Base-by-base conservation (phyloP, 2,797 vertebrate genomes). In the Rhabdophis nuchalis region DNA sequence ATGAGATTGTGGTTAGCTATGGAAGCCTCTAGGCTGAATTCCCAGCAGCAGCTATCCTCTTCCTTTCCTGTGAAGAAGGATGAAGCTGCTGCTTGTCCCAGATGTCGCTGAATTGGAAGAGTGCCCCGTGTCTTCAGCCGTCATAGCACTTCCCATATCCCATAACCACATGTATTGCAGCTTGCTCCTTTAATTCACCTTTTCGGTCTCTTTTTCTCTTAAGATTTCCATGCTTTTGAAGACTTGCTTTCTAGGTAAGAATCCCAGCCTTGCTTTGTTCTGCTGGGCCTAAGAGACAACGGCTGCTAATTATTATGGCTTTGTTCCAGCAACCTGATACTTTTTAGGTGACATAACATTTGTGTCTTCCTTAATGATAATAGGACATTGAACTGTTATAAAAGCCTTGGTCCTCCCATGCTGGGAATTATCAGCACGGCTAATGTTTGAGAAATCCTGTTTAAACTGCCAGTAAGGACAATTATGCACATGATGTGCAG, bases 1-100 rank as follows among this genome's bases (percentile, higher is more conserved):
- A 90, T 90, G 88, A 29, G 16, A 41, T 90, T 93, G 93, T 82
- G 90, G 90, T 61, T 90, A 68, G 27, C 57, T 82, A 32, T 60
- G 57, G 85, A 87, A 93, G 46, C 86, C 88, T 92, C 88, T 86
- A 29, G 85, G 54, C 88, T 27, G 52, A 2, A 18, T 87, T 93
- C 88, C 85, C 88, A 87, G 89, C 68, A 90, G 23, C 58, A n/a
- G 4, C 58, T 13, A 3, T 18, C 29, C 20, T 13, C 18, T 14
- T n/a, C 23, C 46, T 8, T 56, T 52, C 61, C 23, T 20, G 12
- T 88, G 23, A 93, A 68, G 36, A 82, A 77, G 57, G 68, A 36
- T 68, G n/a, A 54, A 53, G 5, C 54, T 86, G 82, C 10, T 46
- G 18, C 86, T 20, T 23, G 61, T 36, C 13, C 27, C 27, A 27